Conservation (phyloP, 2,797 vertebrate genomes). For the Xenentodon cancila region DNA sequence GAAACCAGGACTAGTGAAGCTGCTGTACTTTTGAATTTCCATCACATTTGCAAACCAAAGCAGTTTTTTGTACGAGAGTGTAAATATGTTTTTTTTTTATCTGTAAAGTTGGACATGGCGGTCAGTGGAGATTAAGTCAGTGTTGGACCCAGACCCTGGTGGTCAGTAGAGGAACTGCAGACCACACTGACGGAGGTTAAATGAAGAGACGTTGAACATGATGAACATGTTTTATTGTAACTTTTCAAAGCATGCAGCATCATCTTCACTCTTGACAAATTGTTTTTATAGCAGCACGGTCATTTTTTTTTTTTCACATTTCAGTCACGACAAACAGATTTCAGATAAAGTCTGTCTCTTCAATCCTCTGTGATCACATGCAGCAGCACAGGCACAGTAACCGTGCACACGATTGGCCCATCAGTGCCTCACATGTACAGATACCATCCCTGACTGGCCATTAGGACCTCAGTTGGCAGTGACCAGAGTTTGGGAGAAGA, state of each 20-base stretch:
- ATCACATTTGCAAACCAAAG: no score
- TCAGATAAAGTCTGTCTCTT: background rate
- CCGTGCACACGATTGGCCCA: constrained; percentile 10
- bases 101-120: no score
- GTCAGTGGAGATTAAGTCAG: no score
- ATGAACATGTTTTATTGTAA: constrained; percentile 48
- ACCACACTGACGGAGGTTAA: no score
- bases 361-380: constrained; percentile 38
- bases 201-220: background rate
- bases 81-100: no score
- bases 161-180: no score
- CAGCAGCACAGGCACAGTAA: constrained; percentile 55
- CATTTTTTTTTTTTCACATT: constrained; percentile 14
- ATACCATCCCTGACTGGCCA: background rate
- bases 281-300: constrained; percentile 48
- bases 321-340: constrained; percentile 23
- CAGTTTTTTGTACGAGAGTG: no score
- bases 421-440: constrained; percentile 13
- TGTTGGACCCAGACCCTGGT: no score
- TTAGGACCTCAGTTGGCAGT: no score
- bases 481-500: no score
- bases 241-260: constrained; percentile 76
- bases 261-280: constrained; percentile 11
- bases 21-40: no score
- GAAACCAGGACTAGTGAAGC: no score